A percentile compares a stretch with the other conserved stretches of the same genome.
Conservation (phyloP, 2,797 vertebrate genomes). For the Hydrophis major region DNA sequence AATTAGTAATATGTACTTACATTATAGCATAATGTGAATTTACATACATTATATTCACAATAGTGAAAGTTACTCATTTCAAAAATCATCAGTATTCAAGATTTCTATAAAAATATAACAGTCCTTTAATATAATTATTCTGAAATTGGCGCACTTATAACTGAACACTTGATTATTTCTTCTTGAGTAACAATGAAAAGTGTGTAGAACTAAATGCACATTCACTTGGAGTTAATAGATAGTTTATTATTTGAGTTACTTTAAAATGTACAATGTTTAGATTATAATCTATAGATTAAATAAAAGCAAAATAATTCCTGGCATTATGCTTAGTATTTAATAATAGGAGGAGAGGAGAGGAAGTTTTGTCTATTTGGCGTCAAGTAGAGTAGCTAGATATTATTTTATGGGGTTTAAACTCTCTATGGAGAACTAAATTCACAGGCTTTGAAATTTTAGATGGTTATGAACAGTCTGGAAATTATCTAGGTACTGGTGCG, state of each 20-base stretch:
- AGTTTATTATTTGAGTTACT: neutral
- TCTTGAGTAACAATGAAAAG: neutral
- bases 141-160: neutral
- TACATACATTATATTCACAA: neutral
- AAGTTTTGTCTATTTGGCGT: neutral
- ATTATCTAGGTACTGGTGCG: neutral
- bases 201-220: neutral
- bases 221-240: neutral
- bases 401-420: neutral
- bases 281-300: neutral
- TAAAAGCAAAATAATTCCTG: neutral
- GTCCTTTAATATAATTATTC: neutral
- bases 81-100: constrained; percentile 32
- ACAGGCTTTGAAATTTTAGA: neutral
- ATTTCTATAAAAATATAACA: neutral
- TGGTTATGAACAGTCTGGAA: neutral
- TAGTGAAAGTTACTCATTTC: neutral
- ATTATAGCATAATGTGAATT: neutral
- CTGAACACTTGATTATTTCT: neutral
- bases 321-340: neutral
- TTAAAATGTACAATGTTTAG: neutral
- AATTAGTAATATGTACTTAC: neutral
- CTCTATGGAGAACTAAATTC: neutral
- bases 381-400: neutral
- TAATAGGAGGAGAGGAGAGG: neutral